Evolutionary conservation across 2,888 invertebrate species (phyloP), one percentile per base, ranked within the genome.

Genomic region (Plagodis pulveraria): DNA sequence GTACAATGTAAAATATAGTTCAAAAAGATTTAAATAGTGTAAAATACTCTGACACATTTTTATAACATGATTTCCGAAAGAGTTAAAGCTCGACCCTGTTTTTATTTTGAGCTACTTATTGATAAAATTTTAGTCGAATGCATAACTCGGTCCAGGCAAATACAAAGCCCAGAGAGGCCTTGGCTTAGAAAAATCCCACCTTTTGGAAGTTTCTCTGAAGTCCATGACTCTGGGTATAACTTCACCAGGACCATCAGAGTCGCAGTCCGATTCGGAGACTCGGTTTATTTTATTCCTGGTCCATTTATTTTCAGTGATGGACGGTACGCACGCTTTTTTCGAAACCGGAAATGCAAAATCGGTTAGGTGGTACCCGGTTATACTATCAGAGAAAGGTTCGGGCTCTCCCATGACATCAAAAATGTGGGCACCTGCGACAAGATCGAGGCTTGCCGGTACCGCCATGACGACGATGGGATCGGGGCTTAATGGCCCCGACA

Each of bases 71-170:
- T 41, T 52, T 46, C 10, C 47, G 57, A 56, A 55, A 51, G 32
- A 7, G 0, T 48, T 43, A 52, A 51, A 51, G 33, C 50, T 50
- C 50, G 51, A 57, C 51, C 57, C 57, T 57, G 57, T 57, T 47
- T n/a, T 7, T 9, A 22, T 8, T 12, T 50, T 34, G 41, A 56
- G 34, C 44, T 35, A 35, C 7, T 34, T 54, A 6, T 10, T 10
- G 5, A 10, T 40, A 35, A 33, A 50, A 22, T n/a, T 46, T 54
- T 11, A 62, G 12, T 62, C 58, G 2, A 42, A 8, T 5, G 62
- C 56, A 58, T 58, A 58, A 32, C 62, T 62, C 34, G 58, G 58
- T 8, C 52, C 55, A 6, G 62, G 62, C 0, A 50, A 40, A 6
- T 47, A 0, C n/a, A n/a, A 2, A 40, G 52, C 52, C 49, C 45